Evolutionary conservation across 1,140 invertebrate species (phyloP).

Genomic region (Diorhabda sublineata): DNA sequence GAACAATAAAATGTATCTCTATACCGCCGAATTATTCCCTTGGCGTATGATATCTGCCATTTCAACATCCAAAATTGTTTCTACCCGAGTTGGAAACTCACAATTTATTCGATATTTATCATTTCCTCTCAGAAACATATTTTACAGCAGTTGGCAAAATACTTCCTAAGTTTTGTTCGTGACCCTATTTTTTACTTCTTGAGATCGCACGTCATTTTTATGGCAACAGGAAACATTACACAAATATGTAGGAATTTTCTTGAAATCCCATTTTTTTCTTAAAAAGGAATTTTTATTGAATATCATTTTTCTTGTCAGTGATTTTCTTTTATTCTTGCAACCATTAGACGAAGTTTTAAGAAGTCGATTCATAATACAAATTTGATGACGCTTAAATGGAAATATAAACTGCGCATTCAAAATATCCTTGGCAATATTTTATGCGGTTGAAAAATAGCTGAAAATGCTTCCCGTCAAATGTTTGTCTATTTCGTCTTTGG

Average conservation of each 20-base stretch:
- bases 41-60: conserved; percentile 4
- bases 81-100: conserved; percentile 11
- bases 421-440: no score
- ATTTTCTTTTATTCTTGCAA: neutral
- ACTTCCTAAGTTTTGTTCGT: conserved; percentile 16
- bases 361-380: neutral
- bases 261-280: neutral
- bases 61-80: conserved; percentile 22
- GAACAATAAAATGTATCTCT: neutral
- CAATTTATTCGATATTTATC: conserved; percentile 19
- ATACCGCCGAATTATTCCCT: neutral
- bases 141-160: conserved; percentile 20
- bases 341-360: neutral
- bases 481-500: no score
- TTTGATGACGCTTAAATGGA: no score
- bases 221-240: conserved; percentile 17
- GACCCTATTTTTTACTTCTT: conserved; percentile 14
- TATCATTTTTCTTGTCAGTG: conserved; percentile 2
- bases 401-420: no score
- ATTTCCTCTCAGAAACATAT: conserved; percentile 18
- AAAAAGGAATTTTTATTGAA: neutral
- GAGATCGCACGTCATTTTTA: conserved; percentile 17
- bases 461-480: no score
- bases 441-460: no score
- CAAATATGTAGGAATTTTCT: conserved; percentile 16